Percentiles rank a stretch among this genome's conserved stretches.
Conservation (phyloP, 2,888 invertebrate genomes). For the Leptinotarsa tumamoca region DNA sequence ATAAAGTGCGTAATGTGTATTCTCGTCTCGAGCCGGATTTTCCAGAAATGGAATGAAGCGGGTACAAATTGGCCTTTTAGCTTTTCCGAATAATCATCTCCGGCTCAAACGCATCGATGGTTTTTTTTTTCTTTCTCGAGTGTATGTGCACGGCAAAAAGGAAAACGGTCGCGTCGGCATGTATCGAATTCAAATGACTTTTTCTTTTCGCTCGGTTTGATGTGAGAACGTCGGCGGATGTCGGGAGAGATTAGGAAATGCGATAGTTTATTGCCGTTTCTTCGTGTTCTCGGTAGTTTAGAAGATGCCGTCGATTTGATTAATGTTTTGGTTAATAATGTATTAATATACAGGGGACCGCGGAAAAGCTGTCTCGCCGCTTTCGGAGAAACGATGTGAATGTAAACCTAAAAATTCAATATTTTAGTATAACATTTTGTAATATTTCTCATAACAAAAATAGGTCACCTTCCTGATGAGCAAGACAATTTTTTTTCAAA, state of each 20-base stretch:
- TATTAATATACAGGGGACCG: no score
- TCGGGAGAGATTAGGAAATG: constrained; percentile 10
- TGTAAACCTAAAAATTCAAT: no score
- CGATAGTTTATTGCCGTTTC: constrained; percentile 7
- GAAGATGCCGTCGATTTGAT: constrained; percentile 1
- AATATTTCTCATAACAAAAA: no score
- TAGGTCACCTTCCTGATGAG: no score
- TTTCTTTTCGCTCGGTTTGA: constrained; percentile 1
- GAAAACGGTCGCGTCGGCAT: constrained; percentile 4
- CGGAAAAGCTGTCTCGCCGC: no score
- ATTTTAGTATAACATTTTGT: no score
- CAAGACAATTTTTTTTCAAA: no score
- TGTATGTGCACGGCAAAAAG: neutral
- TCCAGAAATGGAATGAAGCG: constrained; percentile 31
- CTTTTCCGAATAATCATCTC: constrained; percentile 18
- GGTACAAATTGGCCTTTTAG: constrained; percentile 11
- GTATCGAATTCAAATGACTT: constrained; percentile 15
- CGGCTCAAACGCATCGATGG: neutral
- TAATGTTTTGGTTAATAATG: neutral
- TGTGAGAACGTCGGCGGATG: constrained; percentile 4
- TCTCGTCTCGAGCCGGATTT: constrained; percentile 35
- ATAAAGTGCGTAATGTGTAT: constrained; percentile 42
- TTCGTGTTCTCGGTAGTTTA: neutral
- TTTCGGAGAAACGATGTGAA: no score
- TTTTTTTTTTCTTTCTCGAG: neutral